A percentile compares a stretch with the other conserved stretches of the same genome.
phyloP scores from a whole-genome alignment of 2,113 vertebrate species.

The Synodontis membranacea region DNA sequence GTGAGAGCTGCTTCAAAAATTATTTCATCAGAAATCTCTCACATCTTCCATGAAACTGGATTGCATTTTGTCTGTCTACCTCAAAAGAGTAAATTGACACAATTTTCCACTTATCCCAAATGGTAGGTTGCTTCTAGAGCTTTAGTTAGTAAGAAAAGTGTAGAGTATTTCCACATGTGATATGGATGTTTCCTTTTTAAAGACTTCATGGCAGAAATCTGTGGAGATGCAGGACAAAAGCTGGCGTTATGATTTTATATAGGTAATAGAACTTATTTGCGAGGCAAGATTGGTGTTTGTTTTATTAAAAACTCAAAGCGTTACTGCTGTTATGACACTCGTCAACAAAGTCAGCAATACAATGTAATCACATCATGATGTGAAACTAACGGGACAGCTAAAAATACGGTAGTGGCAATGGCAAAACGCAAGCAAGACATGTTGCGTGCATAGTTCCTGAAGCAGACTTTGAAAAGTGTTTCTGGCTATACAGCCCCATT shows the following conservation, averaged over 20 bases:
- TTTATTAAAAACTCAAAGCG: background rate
- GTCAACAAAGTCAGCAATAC: background rate
- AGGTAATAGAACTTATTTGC: background rate
- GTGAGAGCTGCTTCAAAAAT: constrained; percentile 9
- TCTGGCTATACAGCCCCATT: background rate
- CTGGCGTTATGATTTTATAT: background rate
- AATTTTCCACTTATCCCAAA: background rate
- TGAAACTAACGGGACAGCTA: background rate
- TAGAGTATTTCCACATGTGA: background rate
- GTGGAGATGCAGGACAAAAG: background rate
- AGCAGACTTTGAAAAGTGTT: background rate
- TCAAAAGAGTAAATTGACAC: background rate
- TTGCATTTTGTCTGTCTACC: background rate
- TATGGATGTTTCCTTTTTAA: background rate
- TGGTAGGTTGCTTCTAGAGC: background rate
- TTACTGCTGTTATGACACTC: background rate
- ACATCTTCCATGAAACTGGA: constrained; percentile 10
- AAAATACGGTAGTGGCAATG: background rate
- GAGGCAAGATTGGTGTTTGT: background rate
- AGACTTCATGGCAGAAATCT: background rate
- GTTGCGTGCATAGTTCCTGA: background rate
- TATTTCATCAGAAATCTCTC: background rate
- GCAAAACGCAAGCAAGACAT: background rate
- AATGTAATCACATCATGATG: background rate
- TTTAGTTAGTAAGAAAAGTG: background rate